Base-by-base conservation (phyloP, 1,140 invertebrate species). In the Drosophila lacertosa region DNA sequence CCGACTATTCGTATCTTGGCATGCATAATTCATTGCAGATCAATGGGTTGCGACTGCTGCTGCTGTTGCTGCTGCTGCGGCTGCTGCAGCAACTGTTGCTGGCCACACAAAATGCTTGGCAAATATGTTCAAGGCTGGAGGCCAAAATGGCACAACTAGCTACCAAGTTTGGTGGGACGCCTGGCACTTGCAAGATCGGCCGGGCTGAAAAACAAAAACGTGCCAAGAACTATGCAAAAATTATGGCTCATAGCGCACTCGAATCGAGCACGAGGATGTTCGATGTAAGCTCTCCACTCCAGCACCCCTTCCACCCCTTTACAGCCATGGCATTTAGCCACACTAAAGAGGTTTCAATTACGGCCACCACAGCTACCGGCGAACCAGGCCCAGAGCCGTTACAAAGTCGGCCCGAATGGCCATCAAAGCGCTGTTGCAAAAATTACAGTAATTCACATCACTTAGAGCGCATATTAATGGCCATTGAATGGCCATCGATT, bases 381-480 rank as follows among this genome's bases (percentile, higher is more conserved):
- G 62, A 60, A 84, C n/a, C n/a, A 84, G 73, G 81, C 74, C 68
- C 68, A 64, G 51, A 86, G 69, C 69, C 60, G 54, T 39, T 60
- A 59, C 20, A 44, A 60, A 82, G 67, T 64, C 51, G 51, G 58
- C 39, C 62, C 18, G 45, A 55, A 59, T 54, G 51, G 64, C 69
- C 63, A 72, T 67, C 80, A 86, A 86, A 74, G 73, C 51, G 70
- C 72, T 72, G 68, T 68, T 50, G 63, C 65, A 70, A 75, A 90
- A 89, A 90, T 90, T 88, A 90, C 88, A 54, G 88, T 90, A 90
- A 89, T 90, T 90, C 82, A 76, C 88, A 88, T 88, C 88, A 90
- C 88, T 90, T 90, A 88, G 88, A 90, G 88, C 77, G 88, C 78
- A 88, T 90, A 89, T 90, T 90, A 89, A 89, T 88, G 88, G 80